Conservation (phyloP, 2,797 vertebrate species). For the Balearica regulorum region DNA sequence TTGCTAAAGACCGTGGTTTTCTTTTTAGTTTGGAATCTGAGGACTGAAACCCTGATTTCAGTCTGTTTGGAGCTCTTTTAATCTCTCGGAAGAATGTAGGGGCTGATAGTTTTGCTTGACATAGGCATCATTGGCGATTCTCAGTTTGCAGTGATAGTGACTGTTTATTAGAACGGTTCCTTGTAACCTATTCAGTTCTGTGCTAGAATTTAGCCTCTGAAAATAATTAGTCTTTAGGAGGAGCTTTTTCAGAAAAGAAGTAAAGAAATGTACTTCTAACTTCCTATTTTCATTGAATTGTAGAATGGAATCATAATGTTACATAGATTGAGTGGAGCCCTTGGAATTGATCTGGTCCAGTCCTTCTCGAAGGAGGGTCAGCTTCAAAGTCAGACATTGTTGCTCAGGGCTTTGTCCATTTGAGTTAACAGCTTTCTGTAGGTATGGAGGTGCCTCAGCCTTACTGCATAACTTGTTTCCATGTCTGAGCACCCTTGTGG, state of each 20-base stretch:
- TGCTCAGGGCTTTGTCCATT: not conserved
- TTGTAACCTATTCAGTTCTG: not conserved
- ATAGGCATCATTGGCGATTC: no score
- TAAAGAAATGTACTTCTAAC: not conserved
- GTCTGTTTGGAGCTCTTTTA: not conserved
- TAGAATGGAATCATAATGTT: not conserved
- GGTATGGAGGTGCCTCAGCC: not conserved
- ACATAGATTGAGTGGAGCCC: not conserved
- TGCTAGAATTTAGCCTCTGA: not conserved
- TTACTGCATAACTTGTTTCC: not conserved
- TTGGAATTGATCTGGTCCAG: not conserved
- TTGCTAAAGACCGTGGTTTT: not conserved
- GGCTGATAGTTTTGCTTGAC: not conserved
- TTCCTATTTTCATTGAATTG: not conserved
- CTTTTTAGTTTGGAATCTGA: not conserved
- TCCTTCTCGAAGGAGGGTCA: not conserved
- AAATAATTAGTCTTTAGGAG: not conserved
- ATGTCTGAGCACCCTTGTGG: not conserved
- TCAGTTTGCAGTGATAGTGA: not conserved
- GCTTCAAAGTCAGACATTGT: fast-evolving
- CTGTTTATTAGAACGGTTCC: not conserved
- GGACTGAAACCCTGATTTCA: not conserved
- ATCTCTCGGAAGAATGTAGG: not conserved
- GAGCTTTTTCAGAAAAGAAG: not conserved
- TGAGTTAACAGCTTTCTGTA: not conserved